Conservation (phyloP, 2,888 invertebrate genomes). For the Acanthosepion esculentum region DNA sequence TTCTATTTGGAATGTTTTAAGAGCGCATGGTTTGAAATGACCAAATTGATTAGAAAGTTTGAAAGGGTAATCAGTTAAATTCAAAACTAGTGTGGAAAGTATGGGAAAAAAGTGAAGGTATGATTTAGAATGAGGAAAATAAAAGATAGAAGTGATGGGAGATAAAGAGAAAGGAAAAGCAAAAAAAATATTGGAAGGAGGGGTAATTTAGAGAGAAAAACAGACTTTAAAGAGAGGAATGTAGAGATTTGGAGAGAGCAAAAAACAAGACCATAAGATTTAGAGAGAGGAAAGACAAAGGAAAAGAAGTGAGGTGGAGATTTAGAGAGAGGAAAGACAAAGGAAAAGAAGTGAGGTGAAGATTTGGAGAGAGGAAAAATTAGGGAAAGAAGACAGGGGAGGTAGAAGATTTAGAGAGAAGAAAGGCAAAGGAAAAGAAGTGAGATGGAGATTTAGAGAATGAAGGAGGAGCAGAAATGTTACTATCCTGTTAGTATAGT, state of each 20-base stretch:
- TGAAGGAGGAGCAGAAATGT: too few species aligned
- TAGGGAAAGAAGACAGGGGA: not conserved
- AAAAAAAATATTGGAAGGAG: too few species aligned
- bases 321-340: not conserved
- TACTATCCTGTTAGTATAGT: too few species aligned
- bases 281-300: not conserved
- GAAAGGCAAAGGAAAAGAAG: not conserved
- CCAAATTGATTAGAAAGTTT: conserved; percentile 16
- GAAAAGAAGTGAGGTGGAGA: not conserved
- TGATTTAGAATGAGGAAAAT: too few species aligned
- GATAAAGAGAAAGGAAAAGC: too few species aligned
- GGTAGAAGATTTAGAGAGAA: not conserved
- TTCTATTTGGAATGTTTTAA: not conserved
- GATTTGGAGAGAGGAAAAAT: not conserved
- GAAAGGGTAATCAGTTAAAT: not conserved
- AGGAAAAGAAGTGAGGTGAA: not conserved
- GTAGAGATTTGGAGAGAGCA: too few species aligned
- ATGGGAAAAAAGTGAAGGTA: too few species aligned
- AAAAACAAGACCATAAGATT: too few species aligned
- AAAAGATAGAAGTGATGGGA: too few species aligned
- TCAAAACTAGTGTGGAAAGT: not conserved
- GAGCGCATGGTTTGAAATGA: not conserved
- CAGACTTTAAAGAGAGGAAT: too few species aligned
- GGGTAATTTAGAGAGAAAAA: not conserved
- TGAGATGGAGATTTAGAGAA: not conserved